Evolutionary conservation across 1,140 invertebrate species (phyloP).

Genomic region (Drosophila paulistorum): DNA sequence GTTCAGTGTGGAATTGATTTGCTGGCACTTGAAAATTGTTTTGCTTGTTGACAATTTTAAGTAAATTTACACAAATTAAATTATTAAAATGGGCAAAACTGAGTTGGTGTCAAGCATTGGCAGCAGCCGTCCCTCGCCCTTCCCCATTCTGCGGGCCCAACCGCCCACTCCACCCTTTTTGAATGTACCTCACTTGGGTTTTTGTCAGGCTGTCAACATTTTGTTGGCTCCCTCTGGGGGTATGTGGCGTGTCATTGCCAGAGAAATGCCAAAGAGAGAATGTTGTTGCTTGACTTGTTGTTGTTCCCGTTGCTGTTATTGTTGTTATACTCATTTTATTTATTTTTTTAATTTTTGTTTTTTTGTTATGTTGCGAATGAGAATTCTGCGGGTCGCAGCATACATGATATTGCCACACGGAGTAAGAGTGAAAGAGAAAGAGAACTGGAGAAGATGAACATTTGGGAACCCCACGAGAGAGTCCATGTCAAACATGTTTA

Average conservation of each 20-base stretch:
- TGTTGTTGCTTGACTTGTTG: slow-evolving; percentile 28
- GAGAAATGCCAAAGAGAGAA: slow-evolving; percentile 38
- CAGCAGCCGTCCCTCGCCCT: not conserved
- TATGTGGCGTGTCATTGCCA: slow-evolving; percentile 74
- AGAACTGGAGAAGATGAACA: slow-evolving; percentile 24
- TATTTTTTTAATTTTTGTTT: slow-evolving; percentile 29
- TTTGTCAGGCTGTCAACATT: slow-evolving; percentile 69
- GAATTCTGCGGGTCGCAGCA: slow-evolving; percentile 63
- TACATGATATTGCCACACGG: slow-evolving; percentile 48
- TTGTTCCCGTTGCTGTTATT: slow-evolving; percentile 7
- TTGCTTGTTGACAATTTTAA: slow-evolving; percentile 62
- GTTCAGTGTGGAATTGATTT: not conserved
- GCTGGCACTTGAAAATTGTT: slow-evolving; percentile 45
- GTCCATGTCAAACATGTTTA: slow-evolving; percentile 76
- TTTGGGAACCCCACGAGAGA: slow-evolving; percentile 65
- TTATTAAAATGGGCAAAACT: slow-evolving; percentile 56
- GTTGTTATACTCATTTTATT: slow-evolving; percentile 24
- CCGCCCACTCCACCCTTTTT: not conserved
- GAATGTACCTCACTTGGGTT: slow-evolving; percentile 16
- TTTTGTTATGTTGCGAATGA: slow-evolving; percentile 37
- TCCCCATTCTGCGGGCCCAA: not conserved
- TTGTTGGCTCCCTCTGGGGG: slow-evolving; percentile 46
- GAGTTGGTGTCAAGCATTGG: not conserved
- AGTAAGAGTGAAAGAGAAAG: slow-evolving; percentile 18
- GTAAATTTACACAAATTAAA: slow-evolving; percentile 80